These are phyloP conservation scores for Paramacrobiotus metropolitanus DNA, from an alignment of 1,140 invertebrate genomes.

Conservation along the genomic window DNA sequence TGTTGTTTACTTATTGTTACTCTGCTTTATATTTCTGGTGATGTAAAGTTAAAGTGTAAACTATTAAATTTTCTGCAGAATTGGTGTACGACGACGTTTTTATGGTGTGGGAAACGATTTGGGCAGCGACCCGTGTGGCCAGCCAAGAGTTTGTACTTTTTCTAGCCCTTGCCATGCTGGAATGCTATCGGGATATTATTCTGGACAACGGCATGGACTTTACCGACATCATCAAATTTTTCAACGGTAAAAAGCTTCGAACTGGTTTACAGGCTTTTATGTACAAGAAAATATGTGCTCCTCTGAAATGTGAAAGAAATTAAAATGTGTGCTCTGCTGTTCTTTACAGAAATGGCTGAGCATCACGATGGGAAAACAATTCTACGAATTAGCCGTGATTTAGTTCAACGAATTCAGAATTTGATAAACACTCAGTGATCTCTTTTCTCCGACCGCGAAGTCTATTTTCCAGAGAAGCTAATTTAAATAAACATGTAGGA, in stretches of 20 bases:
- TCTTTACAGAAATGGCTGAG: conserved; percentile 72
- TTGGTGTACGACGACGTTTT: conserved; percentile 73
- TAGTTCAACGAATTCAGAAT: conserved; percentile 63
- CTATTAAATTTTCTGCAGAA: too few relatives aligned
- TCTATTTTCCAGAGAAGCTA: too few relatives aligned
- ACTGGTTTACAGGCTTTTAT: neutral
- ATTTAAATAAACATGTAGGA: too few relatives aligned
- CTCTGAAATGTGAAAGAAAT: neutral
- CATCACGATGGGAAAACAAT: conserved; percentile 58
- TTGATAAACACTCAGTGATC: conserved; percentile 58
- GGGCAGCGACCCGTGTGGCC: conserved; percentile 64
- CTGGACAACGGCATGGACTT: conserved; percentile 86
- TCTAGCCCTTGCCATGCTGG: conserved; percentile 64
- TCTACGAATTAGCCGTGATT: conserved; percentile 49
- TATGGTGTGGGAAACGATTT: conserved; percentile 79
- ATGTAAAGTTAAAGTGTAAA: too few relatives aligned
- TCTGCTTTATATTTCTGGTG: too few relatives aligned
- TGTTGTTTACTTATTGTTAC: too few relatives aligned
- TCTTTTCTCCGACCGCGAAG: too few relatives aligned
- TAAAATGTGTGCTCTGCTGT: conserved; percentile 12
- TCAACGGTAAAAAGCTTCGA: conserved; percentile 45
- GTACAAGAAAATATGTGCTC: neutral
- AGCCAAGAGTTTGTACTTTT: conserved; percentile 75
- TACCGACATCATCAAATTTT: conserved; percentile 91
- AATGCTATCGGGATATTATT: conserved; percentile 78